Conservation (phyloP, 2,113 vertebrate genomes). For the Chaetodon trifascialis region DNA sequence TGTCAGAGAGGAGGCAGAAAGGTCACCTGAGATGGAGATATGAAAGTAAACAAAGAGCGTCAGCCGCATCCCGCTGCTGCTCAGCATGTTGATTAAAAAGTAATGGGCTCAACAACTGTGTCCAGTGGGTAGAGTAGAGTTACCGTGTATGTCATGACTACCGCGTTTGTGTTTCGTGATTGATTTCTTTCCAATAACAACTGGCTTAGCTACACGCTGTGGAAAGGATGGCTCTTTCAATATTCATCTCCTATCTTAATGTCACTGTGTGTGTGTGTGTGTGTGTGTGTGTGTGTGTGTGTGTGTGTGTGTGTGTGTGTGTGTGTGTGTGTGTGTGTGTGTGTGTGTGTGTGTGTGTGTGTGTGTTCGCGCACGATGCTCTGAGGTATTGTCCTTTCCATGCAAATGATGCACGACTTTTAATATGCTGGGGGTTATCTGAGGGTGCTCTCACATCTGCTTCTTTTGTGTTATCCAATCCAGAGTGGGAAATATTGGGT, state of each 20-base stretch:
- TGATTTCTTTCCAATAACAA: slow-evolving; percentile 46
- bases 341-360: neutral
- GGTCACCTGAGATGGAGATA: slow-evolving; percentile 55
- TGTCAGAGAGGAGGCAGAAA: slow-evolving; percentile 43
- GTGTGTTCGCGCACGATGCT: neutral
- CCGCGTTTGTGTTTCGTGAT: slow-evolving; percentile 23
- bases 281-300: neutral
- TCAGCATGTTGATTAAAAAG: slow-evolving; percentile 55
- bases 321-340: neutral
- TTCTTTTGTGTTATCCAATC: slow-evolving; percentile 5
- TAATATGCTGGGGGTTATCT: slow-evolving; percentile 35
- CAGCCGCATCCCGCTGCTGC: slow-evolving; percentile 18
- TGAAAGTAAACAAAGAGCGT: slow-evolving; percentile 58
- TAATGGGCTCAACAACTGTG: slow-evolving; percentile 51
- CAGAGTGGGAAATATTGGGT: neutral
- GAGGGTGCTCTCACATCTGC: slow-evolving; percentile 36
- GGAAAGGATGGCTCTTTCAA: slow-evolving; percentile 25
- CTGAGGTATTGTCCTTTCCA: slow-evolving; percentile 34
- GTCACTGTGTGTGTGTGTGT: neutral
- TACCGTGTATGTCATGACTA: slow-evolving; percentile 12
- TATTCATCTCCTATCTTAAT: slow-evolving; percentile 36
- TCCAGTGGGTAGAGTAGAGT: slow-evolving; percentile 30
- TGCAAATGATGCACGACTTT: slow-evolving; percentile 27
- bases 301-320: too few relatives aligned
- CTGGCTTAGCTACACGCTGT: neutral